Conservation (phyloP, 2,113 vertebrate species). For the Dasyurus viverrinus region DNA sequence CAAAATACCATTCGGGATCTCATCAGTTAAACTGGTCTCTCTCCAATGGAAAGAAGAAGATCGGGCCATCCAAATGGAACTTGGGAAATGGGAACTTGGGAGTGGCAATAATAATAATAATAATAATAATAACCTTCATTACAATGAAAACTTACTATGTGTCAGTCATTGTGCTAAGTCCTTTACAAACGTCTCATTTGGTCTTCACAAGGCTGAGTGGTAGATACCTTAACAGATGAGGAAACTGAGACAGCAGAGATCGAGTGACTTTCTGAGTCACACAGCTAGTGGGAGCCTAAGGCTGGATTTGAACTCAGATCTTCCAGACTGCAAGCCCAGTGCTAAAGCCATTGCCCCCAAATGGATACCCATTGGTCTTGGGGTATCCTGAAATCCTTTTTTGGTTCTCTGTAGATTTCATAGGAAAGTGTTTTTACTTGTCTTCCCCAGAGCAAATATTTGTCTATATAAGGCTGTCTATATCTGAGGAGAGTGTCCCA, state of each 20-base stretch:
- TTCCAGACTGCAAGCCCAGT: background rate
- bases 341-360: background rate
- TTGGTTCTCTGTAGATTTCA: background rate
- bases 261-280: background rate
- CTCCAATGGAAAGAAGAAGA: background rate
- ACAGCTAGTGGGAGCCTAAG: too few species aligned
- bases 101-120: too few species aligned
- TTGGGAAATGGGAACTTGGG: background rate
- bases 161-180: background rate
- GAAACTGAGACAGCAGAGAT: background rate
- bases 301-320: background rate
- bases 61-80: background rate
- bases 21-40: background rate
- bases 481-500: background rate
- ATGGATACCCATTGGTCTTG: background rate
- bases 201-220: background rate
- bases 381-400: background rate
- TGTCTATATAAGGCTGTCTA: background rate
- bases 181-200: background rate
- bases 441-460: background rate
- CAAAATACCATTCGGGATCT: too few species aligned
- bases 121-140: background rate
- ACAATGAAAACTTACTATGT: background rate
- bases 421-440: background rate
- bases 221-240: background rate